Percentiles rank a stretch among this genome's conserved stretches.
These are phyloP conservation scores for Cotesia typhae DNA, from an alignment of 1,140 invertebrate species.

Conservation along the genomic window DNA sequence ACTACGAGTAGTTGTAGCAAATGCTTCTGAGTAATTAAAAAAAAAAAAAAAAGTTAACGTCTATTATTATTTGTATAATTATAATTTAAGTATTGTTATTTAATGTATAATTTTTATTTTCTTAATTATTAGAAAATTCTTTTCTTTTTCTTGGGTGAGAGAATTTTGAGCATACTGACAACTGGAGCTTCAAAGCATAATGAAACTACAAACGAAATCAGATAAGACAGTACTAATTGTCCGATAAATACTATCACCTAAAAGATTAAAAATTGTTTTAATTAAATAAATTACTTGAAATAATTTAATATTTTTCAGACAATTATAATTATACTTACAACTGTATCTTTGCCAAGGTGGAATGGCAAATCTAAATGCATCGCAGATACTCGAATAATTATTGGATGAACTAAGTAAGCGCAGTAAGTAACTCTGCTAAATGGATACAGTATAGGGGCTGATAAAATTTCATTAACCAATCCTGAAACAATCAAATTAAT, in stretches of 20 bases:
- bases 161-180: constrained; percentile 84
- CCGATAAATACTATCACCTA: constrained; percentile 81
- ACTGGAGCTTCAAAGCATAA: constrained; percentile 83
- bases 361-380: constrained; percentile 81
- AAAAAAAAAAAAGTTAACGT: neutral
- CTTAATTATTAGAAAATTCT: constrained; percentile 52
- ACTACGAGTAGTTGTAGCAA: neutral
- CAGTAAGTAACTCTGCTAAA: constrained; percentile 87
- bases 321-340: constrained; percentile 67
- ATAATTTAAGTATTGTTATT: constrained; percentile 20
- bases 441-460: constrained; percentile 80
- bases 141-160: constrained; percentile 74
- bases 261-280: constrained; percentile 18
- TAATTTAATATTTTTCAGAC: constrained; percentile 16
- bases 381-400: constrained; percentile 78
- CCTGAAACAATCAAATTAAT: constrained; percentile 62
- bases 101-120: constrained; percentile 21
- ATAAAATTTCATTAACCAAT: constrained; percentile 76
- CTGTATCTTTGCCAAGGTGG: constrained; percentile 78
- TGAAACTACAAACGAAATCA: constrained; percentile 80
- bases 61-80: too few relatives aligned
- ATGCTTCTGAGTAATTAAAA: too few relatives aligned
- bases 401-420: constrained; percentile 83
- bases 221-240: constrained; percentile 78
- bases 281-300: neutral